Evolutionary conservation across 2,797 vertebrate genomes (phyloP), one percentile per base, ranked within the genome.

Genomic region (Pristis pectinata): DNA sequence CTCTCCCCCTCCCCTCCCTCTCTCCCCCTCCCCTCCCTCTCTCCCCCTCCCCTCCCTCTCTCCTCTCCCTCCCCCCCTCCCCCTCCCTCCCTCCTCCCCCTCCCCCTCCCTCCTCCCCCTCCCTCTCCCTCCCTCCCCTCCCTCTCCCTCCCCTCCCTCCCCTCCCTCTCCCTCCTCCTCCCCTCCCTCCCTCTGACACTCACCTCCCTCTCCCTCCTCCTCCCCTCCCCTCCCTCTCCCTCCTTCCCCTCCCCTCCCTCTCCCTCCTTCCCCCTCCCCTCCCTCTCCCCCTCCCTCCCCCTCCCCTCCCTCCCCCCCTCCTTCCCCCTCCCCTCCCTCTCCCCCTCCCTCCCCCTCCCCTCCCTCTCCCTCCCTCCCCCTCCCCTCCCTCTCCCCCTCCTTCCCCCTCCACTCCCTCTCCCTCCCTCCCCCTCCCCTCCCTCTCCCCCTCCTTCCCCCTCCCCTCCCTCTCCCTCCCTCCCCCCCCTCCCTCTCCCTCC

Each of bases 301-400:
- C 30, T 53, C 67, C 70, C 34, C 93, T 74, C 72, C 89, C 77
- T 17, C 10, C 17, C 61, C 11, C 61, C 17, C 61, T 17, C 61
- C 17, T 61, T 17, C 61, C 17, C 64, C 17, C 61, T 61, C 11
- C 61, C 61, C 9, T 10, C 17, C 61, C 10, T 61, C 1, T 56
- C n/a, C 67, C 80, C 96, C 95, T 94, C 95, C 95, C 95, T 95
- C 94, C 96, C 95, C 95, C 96, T 95, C 96, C 96, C 96, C 95
- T 95, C 95, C 59, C 92, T 70, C 95, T 30, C 93, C 87, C 94
- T 85, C 94, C 95, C 87, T 83, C 49, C 49, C n/a, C 0, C 49
- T 80, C 74, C 67, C 5, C n/a, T 95, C 95, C 95, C 95, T 95
- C 24, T 37, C 2, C 59, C 41, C n/a, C 67, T 15, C 94, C n/a